Evolutionary conservation across 1,140 invertebrate genomes (phyloP), one percentile per base, ranked within the genome.

Genomic region (Aleiodes sp.): DNA sequence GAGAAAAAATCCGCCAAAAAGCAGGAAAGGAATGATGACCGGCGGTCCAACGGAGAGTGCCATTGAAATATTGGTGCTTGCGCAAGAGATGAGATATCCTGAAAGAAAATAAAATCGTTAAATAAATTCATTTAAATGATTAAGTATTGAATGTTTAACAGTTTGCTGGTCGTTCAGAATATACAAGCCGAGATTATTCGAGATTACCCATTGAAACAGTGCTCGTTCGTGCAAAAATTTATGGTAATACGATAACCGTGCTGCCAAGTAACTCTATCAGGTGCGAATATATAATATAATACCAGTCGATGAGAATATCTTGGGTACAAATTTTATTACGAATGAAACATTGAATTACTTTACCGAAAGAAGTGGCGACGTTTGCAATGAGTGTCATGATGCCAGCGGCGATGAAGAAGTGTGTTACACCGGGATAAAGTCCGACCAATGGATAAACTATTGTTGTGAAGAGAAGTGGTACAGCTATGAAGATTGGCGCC

Each of bases 1-100:
- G 14, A 99, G 86, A 83, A 98, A 98, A 86, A 98, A 99, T 43
- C 97, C 97, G 60, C 96, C 96, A 81, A 98, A 98, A 10, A 98
- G 84, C 81, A 99, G 87, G 80, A 99, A 93, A 0, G 97, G 96
- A 69, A 98, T 95, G 57, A 98, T 91, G 19, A 98, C 87, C 2
- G 96, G 94, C 12, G 96, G 95, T 2, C 95, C 94, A 59, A 98
- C 88, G 0, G 95, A 94, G 6, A 98, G 84, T 0, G 96, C 96
- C 87, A 97, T 93, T 29, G 93, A 92, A 2, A 95, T 89, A 61
- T 89, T 92, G 24, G 88, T 91, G 74, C 94, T 93, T 0, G 92
- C 86, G 75, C 95, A 96, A 0, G 96, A 98, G 75, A 98, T 93
- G 41, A 98, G 84, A 80, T 97, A 98, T 67, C 95, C 95, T 96